Evolutionary conservation across 92 coral and sea anemone genomes (phyloP).

Genomic region (Palythoa grandiflora): DNA sequence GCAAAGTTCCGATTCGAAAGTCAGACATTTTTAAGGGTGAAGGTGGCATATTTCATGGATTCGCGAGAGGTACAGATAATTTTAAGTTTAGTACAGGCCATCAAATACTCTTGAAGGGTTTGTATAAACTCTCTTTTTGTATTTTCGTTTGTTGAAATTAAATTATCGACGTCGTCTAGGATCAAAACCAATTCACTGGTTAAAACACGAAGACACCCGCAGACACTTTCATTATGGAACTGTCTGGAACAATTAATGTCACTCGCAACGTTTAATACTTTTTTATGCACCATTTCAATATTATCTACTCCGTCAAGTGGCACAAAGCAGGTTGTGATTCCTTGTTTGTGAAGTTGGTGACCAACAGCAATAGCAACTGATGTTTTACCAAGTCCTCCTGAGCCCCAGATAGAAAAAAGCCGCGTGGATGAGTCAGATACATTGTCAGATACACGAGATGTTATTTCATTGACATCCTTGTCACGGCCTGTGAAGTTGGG

Average conservation of each 20-base stretch:
- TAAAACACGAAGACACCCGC: not conserved
- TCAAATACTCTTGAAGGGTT: not conserved
- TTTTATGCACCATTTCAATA: not conserved
- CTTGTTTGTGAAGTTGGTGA: conserved; percentile 28
- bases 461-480: not conserved
- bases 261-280: not conserved
- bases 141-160: not conserved
- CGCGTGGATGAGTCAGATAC: conserved; percentile 17
- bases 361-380: conserved; percentile 23
- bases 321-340: conserved; percentile 25
- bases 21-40: not conserved
- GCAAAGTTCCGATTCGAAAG: not conserved
- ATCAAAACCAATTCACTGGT: not conserved
- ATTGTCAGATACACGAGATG: not conserved
- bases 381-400: conserved; percentile 15
- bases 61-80: conserved; percentile 26
- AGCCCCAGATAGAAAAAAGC: too few species aligned
- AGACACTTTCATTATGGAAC: not conserved
- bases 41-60: not conserved
- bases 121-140: not conserved
- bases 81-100: not conserved
- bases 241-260: not conserved
- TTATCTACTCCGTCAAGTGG: not conserved
- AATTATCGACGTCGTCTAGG: conserved; percentile 18
- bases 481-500: conserved; percentile 16